These are phyloP conservation scores for Calephelis nemesis DNA, from an alignment of 1,140 invertebrate genomes.

Conservation along the genomic window DNA sequence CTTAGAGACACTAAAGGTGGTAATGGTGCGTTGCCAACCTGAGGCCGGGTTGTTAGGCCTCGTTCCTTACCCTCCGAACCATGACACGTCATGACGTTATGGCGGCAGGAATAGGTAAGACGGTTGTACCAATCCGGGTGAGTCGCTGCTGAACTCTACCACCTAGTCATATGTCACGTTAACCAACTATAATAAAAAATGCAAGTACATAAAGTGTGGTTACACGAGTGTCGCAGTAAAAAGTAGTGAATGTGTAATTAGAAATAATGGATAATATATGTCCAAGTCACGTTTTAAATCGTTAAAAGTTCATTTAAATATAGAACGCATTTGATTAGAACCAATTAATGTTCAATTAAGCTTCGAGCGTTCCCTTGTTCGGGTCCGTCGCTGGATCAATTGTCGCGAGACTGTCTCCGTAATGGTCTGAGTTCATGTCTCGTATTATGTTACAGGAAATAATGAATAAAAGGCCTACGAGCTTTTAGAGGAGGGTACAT, in stretches of 20 bases:
- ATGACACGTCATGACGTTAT: too few relatives aligned
- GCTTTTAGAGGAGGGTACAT: slow-evolving; percentile 28
- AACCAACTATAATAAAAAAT: too few relatives aligned
- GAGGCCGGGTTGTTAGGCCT: too few relatives aligned
- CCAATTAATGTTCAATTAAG: slow-evolving; percentile 77
- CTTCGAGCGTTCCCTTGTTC: slow-evolving; percentile 58
- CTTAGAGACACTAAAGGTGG: too few relatives aligned
- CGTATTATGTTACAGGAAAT: slow-evolving; percentile 49
- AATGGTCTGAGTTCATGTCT: slow-evolving; percentile 51
- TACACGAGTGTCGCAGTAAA: background rate
- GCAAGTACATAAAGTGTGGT: too few relatives aligned
- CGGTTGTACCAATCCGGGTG: too few relatives aligned
- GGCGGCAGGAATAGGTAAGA: too few relatives aligned
- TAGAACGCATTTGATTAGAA: slow-evolving; percentile 78
- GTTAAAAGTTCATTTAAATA: slow-evolving; percentile 77
- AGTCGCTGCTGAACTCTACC: too few relatives aligned
- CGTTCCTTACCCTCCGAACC: too few relatives aligned
- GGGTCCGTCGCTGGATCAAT: slow-evolving; percentile 59
- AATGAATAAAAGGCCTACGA: slow-evolving; percentile 43
- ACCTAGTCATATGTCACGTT: too few relatives aligned
- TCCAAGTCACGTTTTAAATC: slow-evolving; percentile 40
- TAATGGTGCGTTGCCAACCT: too few relatives aligned
- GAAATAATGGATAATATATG: slow-evolving; percentile 19
- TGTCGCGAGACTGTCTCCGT: slow-evolving; percentile 57
- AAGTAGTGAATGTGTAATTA: slow-evolving; percentile 12